Percentiles rank a stretch among this genome's conserved stretches.
Evolutionary conservation across 2,888 invertebrate species (phyloP).

Genomic region (Eupithecia subumbrata): DNA sequence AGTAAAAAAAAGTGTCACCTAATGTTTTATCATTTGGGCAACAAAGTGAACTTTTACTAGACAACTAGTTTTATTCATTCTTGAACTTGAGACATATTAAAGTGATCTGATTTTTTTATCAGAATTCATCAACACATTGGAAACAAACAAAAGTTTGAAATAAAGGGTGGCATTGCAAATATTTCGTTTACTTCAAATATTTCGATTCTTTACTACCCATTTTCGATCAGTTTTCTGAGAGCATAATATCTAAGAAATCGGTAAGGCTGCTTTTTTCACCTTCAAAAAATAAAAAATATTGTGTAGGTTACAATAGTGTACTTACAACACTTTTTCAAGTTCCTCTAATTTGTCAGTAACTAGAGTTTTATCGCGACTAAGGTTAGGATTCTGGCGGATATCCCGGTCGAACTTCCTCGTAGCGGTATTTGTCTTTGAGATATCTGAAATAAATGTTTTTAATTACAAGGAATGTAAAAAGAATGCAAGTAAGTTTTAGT

Average conservation of each 20-base stretch:
- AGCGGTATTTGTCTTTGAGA: constrained; percentile 28
- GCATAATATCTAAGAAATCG: too few relatives aligned
- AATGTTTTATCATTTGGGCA: background rate
- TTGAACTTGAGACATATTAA: background rate
- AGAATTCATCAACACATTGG: background rate
- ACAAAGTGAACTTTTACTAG: background rate
- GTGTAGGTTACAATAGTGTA: constrained; percentile 35
- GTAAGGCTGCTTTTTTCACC: too few relatives aligned
- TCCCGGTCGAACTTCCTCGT: constrained; percentile 42
- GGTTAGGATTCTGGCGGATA: constrained; percentile 73
- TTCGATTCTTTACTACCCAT: too few relatives aligned
- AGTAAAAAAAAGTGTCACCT: background rate
- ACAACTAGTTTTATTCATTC: too few relatives aligned
- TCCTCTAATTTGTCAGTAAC: constrained; percentile 54
- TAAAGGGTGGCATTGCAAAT: too few relatives aligned
- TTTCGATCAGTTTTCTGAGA: too few relatives aligned
- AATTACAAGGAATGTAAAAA: background rate
- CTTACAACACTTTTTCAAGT: constrained; percentile 68
- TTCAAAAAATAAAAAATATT: too few relatives aligned
- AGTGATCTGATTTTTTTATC: background rate
- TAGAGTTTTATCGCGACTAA: constrained; percentile 67
- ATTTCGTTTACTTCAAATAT: too few relatives aligned
- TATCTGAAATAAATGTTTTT: constrained; percentile 23
- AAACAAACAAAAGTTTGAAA: background rate
- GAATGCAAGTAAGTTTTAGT: background rate